Conservation (phyloP, 2,797 vertebrate genomes). For the Apodemus agrarius region DNA sequence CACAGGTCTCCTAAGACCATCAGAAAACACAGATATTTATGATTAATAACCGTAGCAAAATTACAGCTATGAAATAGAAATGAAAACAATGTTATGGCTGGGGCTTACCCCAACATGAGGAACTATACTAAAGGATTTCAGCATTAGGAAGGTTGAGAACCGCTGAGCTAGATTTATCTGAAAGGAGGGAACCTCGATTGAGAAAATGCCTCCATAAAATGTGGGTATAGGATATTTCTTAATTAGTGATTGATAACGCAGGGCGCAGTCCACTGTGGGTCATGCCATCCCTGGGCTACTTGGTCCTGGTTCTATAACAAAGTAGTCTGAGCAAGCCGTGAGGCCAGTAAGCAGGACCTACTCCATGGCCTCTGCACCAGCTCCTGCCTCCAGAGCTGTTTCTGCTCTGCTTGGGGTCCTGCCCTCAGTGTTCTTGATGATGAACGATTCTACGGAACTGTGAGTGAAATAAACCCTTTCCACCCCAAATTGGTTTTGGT, state of each 20-base stretch:
- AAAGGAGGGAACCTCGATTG: background rate
- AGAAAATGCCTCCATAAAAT: background rate
- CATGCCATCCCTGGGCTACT: background rate
- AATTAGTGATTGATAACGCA: background rate
- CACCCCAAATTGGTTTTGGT: background rate
- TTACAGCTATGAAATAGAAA: background rate
- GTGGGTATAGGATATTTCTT: background rate
- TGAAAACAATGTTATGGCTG: background rate
- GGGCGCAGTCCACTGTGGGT: background rate
- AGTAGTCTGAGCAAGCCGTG: background rate
- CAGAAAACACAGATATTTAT: background rate
- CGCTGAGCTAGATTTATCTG: background rate
- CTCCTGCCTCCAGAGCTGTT: background rate
- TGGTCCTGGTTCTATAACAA: background rate
- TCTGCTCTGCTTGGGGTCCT: background rate
- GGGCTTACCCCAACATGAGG: background rate
- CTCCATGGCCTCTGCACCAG: background rate
- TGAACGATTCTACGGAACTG: background rate
- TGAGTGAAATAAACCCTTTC: background rate
- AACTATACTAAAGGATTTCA: background rate
- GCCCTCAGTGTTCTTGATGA: background rate
- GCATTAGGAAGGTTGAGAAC: background rate
- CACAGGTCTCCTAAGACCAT: background rate
- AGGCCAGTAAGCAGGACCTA: background rate
- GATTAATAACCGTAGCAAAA: background rate